Percentiles rank a stretch among this genome's conserved stretches.
Conservation (phyloP, 2,113 vertebrate genomes). For the Platysternon megacephalum region DNA sequence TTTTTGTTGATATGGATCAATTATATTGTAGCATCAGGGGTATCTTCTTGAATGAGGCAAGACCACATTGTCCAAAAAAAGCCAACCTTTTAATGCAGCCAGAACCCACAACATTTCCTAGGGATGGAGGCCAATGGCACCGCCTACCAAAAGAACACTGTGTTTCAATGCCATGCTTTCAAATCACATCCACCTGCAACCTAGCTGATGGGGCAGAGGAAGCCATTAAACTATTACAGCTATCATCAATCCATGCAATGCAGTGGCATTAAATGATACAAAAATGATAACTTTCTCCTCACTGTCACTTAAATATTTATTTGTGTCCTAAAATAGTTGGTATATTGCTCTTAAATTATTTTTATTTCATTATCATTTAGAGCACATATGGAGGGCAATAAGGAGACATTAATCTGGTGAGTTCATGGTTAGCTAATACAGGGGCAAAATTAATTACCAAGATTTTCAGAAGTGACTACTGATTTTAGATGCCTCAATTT, state of each 20-base stretch:
- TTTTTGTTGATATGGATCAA: neutral
- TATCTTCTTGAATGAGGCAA: neutral
- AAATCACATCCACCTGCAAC: fast-evolving
- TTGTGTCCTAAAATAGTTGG: neutral
- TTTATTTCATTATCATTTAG: neutral
- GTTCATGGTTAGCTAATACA: neutral
- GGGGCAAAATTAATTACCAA: neutral
- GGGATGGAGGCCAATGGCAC: neutral
- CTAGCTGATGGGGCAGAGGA: neutral
- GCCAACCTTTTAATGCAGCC: neutral
- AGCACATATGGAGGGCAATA: neutral
- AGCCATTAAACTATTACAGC: neutral
- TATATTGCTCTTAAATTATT: neutral
- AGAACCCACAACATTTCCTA: neutral
- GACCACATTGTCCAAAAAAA: neutral
- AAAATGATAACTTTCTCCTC: neutral
- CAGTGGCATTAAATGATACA: neutral
- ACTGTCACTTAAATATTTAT: neutral
- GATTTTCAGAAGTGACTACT: neutral
- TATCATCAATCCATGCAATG: fast-evolving
- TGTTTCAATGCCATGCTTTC: neutral
- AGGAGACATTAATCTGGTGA: neutral
- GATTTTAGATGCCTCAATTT: slow-evolving; percentile 1
- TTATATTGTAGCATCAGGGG: neutral
- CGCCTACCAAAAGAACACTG: neutral